Conservation (phyloP, 2,113 vertebrate species). For the Sphyrna mokarran region DNA sequence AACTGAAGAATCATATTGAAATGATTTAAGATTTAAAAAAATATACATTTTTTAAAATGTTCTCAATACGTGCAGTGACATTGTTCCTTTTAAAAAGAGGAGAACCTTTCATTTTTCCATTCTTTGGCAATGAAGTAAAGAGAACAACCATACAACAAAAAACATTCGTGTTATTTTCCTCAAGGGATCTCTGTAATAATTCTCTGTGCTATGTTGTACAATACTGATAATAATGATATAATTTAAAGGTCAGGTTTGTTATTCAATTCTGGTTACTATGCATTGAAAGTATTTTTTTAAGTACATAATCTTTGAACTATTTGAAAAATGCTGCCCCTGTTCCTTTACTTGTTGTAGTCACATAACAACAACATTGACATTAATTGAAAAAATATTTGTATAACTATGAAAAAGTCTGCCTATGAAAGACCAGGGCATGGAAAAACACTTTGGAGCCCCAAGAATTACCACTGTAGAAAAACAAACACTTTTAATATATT, state of each 20-base stretch:
- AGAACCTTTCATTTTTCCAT: background rate
- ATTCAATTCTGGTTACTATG: conserved; percentile 19
- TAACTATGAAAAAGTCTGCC: background rate
- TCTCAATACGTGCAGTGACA: background rate
- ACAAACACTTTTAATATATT: background rate
- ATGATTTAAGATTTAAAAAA: conserved; percentile 19
- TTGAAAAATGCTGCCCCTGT: background rate
- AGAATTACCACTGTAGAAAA: background rate
- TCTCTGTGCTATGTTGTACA: background rate
- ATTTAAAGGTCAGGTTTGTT: conserved; percentile 11
- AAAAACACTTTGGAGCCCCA: background rate
- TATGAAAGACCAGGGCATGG: background rate
- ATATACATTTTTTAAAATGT: background rate
- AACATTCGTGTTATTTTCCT: background rate
- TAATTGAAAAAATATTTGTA: no score
- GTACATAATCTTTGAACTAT: conserved; percentile 2
- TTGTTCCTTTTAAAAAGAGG: background rate
- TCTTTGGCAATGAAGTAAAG: background rate
- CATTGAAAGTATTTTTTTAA: background rate
- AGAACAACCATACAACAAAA: background rate
- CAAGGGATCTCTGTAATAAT: background rate
- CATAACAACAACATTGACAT: background rate
- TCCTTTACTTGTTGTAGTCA: background rate
- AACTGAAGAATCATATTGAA: conserved; percentile 24
- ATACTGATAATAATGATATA: background rate